A percentile compares a stretch with the other conserved stretches of the same genome.
phyloP scores from a whole-genome alignment of 1,140 invertebrate species.

The Pristionchus pacificus region DNA sequence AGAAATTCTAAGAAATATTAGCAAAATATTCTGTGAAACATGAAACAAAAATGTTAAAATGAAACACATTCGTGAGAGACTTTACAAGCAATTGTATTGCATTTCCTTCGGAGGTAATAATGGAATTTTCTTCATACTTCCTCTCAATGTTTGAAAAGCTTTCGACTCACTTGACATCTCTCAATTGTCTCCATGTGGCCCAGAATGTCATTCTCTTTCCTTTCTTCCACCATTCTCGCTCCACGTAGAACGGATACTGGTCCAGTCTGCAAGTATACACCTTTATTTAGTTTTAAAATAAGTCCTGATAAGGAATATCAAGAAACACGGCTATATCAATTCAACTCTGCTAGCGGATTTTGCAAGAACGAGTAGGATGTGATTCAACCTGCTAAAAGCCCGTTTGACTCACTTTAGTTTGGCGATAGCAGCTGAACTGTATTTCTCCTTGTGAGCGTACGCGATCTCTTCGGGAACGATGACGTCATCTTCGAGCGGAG shows the following conservation, averaged over 20 bases:
- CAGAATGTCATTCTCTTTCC: slow-evolving; percentile 55
- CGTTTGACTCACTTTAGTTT: slow-evolving; percentile 31
- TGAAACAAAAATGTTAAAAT: too few relatives aligned
- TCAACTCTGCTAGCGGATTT: not conserved
- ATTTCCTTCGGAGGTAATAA: too few relatives aligned
- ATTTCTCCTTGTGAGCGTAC: slow-evolving; percentile 19
- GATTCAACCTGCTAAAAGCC: not conserved
- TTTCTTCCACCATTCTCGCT: slow-evolving; percentile 56
- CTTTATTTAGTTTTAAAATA: too few relatives aligned
- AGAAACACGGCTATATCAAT: too few relatives aligned
- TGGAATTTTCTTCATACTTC: too few relatives aligned
- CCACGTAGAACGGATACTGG: slow-evolving; percentile 50
- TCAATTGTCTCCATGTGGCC: slow-evolving; percentile 48
- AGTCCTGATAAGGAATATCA: too few relatives aligned
- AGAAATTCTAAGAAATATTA: too few relatives aligned
- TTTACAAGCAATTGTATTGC: too few relatives aligned
- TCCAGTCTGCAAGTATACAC: slow-evolving; percentile 50
- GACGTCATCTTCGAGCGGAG: too few relatives aligned
- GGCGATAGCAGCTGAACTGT: slow-evolving; percentile 27
- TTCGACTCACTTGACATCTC: slow-evolving; percentile 40
- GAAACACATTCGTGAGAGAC: too few relatives aligned
- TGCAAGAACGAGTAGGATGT: not conserved
- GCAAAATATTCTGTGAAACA: too few relatives aligned
- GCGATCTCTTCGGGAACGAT: not conserved
- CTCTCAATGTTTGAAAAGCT: too few relatives aligned